Conservation (phyloP, 1,140 invertebrate genomes). For the Drosophila busckii region DNA sequence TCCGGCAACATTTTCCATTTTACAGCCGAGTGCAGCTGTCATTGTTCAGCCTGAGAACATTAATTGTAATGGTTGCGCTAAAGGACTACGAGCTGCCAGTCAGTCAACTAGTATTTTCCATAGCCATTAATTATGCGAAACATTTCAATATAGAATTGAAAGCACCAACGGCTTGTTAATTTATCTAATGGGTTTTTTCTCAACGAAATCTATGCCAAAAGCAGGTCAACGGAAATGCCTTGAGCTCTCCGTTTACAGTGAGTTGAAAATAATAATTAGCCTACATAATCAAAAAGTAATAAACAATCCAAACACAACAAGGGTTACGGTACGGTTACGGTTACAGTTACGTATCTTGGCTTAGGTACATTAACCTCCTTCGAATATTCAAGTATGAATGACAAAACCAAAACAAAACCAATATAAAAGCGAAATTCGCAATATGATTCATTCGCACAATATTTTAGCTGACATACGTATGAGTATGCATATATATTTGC, state of each 20-base stretch:
- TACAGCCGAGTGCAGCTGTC: slow-evolving; percentile 40
- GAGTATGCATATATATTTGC: slow-evolving; percentile 3
- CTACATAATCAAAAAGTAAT: slow-evolving; percentile 34
- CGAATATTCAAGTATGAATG: slow-evolving; percentile 37
- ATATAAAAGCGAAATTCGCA: slow-evolving; percentile 53
- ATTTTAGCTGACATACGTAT: slow-evolving; percentile 28
- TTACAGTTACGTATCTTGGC: slow-evolving; percentile 40
- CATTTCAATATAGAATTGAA: slow-evolving; percentile 52
- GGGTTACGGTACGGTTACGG: slow-evolving; percentile 14
- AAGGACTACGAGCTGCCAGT: slow-evolving; percentile 11
- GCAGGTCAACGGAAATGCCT: slow-evolving; percentile 24
- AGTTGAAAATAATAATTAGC: slow-evolving; percentile 56
- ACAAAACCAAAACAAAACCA: slow-evolving; percentile 56
- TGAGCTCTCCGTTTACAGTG: neutral
- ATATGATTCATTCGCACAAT: slow-evolving; percentile 59
- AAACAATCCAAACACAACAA: neutral
- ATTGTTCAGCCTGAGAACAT: slow-evolving; percentile 49
- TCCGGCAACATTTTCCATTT: slow-evolving; percentile 57
- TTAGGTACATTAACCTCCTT: slow-evolving; percentile 57
- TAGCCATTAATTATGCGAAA: slow-evolving; percentile 67
- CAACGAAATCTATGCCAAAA: slow-evolving; percentile 15
- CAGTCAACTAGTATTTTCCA: slow-evolving; percentile 50
- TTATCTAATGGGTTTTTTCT: slow-evolving; percentile 46
- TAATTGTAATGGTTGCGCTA: slow-evolving; percentile 39
- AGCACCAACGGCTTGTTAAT: slow-evolving; percentile 46